Conservation (phyloP, 2,888 invertebrate genomes). For the Melieria omissa region DNA sequence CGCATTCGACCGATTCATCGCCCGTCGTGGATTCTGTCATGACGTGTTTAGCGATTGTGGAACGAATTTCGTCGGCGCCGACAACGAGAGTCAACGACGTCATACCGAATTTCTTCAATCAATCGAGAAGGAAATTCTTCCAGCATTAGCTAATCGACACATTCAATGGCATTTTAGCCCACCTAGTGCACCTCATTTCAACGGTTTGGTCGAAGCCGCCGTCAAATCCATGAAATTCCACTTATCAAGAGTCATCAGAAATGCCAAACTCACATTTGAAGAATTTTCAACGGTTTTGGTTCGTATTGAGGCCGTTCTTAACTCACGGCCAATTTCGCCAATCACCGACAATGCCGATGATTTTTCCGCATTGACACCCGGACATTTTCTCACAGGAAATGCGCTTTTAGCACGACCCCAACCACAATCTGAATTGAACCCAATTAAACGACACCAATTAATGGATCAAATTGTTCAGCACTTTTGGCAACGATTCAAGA, state of each 20-base stretch:
- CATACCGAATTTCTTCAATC: not conserved
- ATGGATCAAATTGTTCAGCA: no score
- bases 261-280: constrained; percentile 4
- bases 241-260: no score
- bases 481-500: no score
- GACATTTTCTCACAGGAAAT: constrained; percentile 11
- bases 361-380: constrained; percentile 10
- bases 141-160: not conserved
- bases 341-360: constrained; percentile 9
- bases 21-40: constrained; percentile 1
- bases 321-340: constrained; percentile 6
- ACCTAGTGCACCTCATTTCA: not conserved
- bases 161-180: not conserved
- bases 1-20: constrained; percentile 10
- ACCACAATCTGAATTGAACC: constrained; percentile 9
- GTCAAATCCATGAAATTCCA: no score
- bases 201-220: constrained; percentile 7
- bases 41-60: not conserved
- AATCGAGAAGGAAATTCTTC: not conserved
- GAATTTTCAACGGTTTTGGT: not conserved
- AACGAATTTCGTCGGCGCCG: not conserved
- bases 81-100: not conserved
- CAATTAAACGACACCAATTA: constrained; percentile 2
- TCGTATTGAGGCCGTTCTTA: constrained; percentile 3
- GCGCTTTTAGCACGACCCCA: constrained; percentile 7